Evolutionary conservation across 2,888 invertebrate genomes (phyloP), one percentile per base, ranked within the genome.

Genomic region (Dasysyrphus albostriatus): DNA sequence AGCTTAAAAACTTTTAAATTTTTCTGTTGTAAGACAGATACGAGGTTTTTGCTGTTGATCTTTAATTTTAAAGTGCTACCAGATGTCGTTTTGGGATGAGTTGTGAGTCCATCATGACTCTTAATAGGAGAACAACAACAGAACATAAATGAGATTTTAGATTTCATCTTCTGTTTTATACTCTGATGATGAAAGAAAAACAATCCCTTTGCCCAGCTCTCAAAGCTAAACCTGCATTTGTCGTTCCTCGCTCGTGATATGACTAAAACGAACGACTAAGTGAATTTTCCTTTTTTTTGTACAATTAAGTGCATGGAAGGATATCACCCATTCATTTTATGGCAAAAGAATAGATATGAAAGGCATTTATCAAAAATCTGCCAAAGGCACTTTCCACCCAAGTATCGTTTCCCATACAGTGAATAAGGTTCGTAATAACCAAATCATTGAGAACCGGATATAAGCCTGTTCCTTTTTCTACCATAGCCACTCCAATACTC

Each of bases 171-270:
- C 14, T 49, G 5, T 37, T 24, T 51, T 70, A n/a, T 70, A 12
- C 34, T 16, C 56, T 75, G 75, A 84, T 84, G 84, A 80, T 84
- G 84, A 80, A 84, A 80, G 75, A 67, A 84, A 80, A 84, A 80
- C 80, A 84, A 79, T 76, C 72, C 42, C 42, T 67, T 6, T 42
- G n/a, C 32, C 9, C 49, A 69, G 42, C 83, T 32, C 32, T 14
- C 39, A 42, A 19, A 58, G 34, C 16, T 34, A 0, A 34, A 34
- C 24, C 67, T 84, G 83, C 70, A 84, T 80, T 80, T 80, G 80
- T 80, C 84, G 47, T 49, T 0, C 3, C 16, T 47, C 4, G 77
- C 59, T 59, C 3, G 65, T 67, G 84, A 83, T 76, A 72, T 39
- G 65, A 58, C 47, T 61, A 42, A 63, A 63, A 63, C 5, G 34